phyloP scores from a whole-genome alignment of 2,888 invertebrate genomes.

The Thera obeliscata region DNA sequence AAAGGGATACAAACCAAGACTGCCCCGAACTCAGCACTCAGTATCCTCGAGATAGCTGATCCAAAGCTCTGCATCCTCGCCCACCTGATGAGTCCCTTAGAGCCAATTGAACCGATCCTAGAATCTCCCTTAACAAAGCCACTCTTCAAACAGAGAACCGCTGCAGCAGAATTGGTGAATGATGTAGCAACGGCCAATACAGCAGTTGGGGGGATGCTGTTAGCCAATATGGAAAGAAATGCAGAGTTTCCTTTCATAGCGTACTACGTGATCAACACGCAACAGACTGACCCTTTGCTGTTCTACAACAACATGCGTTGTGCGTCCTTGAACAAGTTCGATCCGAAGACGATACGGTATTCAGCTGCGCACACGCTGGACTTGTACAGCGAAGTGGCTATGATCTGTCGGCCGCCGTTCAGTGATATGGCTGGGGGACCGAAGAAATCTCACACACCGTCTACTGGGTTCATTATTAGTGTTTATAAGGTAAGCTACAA shows the following conservation, averaged over 20 bases:
- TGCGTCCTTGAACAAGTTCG: constrained; percentile 93
- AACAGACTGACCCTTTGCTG: constrained; percentile 92
- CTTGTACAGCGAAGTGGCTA: constrained; percentile 95
- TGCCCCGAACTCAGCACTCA: constrained; percentile 86
- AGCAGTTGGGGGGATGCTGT: constrained; percentile 92
- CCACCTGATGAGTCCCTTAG: constrained; percentile 95
- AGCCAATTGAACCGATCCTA: constrained; percentile 92
- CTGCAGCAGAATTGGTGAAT: constrained; percentile 90
- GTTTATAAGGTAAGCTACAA: constrained; percentile 89
- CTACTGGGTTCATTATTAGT: constrained; percentile 95
- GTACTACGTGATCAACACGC: constrained; percentile 95
- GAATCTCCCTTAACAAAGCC: constrained; percentile 94
- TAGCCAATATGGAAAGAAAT: constrained; percentile 95
- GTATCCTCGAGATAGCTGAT: constrained; percentile 93
- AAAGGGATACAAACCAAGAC: constrained; percentile 85
- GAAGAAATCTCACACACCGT: constrained; percentile 90
- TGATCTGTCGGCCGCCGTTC: constrained; percentile 94
- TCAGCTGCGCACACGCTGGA: constrained; percentile 95
- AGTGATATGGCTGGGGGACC: constrained; percentile 90
- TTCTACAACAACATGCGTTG: constrained; percentile 94
- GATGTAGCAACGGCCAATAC: constrained; percentile 90
- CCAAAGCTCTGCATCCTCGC: constrained; percentile 94
- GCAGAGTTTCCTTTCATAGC: constrained; percentile 97
- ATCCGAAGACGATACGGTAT: constrained; percentile 90
- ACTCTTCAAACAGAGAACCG: constrained; percentile 89